Conservation (phyloP, 2,113 vertebrate species). For the Halcyon malimbica region DNA sequence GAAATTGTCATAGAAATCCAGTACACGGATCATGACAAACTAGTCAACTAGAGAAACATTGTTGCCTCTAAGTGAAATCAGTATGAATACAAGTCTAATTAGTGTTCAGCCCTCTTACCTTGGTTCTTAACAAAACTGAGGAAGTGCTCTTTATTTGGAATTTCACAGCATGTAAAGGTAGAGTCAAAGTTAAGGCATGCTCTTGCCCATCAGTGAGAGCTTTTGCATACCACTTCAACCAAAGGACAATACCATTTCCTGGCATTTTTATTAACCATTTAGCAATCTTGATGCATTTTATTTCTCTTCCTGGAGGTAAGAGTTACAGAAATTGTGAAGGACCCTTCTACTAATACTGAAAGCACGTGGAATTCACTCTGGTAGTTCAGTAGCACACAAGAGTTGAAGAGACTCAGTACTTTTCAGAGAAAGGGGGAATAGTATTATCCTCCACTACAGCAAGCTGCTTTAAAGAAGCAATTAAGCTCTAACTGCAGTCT, state of each 20-base stretch:
- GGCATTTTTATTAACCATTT: background rate
- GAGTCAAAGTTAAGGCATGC: background rate
- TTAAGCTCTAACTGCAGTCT: background rate
- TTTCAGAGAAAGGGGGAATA: background rate
- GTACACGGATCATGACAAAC: background rate
- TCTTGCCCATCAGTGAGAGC: background rate
- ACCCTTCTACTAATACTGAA: background rate
- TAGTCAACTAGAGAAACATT: background rate
- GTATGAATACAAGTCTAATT: background rate
- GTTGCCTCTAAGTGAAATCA: background rate
- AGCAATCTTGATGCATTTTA: background rate
- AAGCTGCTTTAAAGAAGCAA: background rate
- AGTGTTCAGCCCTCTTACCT: background rate
- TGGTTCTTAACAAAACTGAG: background rate
- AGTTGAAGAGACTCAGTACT: background rate
- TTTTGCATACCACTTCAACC: background rate
- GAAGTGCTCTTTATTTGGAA: background rate
- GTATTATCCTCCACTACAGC: background rate
- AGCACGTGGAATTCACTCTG: background rate
- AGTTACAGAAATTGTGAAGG: background rate
- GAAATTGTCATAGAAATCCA: background rate
- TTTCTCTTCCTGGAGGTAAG: background rate
- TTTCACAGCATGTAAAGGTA: background rate
- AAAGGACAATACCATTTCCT: background rate
- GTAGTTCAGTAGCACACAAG: background rate